phyloP scores from a whole-genome alignment of 64 coral and sea anemone genomes.

The Dendrophyllia cribrosa region DNA sequence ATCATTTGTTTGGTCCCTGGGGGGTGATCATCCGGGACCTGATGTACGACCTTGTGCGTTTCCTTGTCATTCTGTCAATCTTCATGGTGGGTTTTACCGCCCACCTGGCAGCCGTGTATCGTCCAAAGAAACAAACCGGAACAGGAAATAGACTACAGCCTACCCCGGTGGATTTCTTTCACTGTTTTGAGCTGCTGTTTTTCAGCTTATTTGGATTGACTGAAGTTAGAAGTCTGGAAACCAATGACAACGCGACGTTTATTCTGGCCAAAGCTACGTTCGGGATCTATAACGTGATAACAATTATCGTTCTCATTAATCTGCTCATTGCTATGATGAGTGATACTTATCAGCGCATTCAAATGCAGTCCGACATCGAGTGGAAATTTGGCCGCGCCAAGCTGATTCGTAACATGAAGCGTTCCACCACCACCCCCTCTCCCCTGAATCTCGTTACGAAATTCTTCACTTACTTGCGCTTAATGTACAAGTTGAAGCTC shows the following conservation, averaged over 20 bases:
- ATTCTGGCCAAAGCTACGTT: slow-evolving; percentile 80
- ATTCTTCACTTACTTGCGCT: slow-evolving; percentile 72
- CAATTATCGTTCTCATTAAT: slow-evolving; percentile 95
- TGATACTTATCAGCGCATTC: slow-evolving; percentile 98
- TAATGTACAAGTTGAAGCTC: slow-evolving; percentile 80
- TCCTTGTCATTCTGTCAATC: slow-evolving; percentile 93
- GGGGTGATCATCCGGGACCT: slow-evolving; percentile 97
- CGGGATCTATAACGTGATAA: slow-evolving; percentile 95
- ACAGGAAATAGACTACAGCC: not conserved
- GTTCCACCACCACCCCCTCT: slow-evolving; percentile 93
- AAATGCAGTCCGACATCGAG: slow-evolving; percentile 93
- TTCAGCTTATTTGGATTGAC: slow-evolving; percentile 95
- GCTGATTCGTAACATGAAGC: slow-evolving; percentile 98
- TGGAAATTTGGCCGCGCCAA: slow-evolving; percentile 99
- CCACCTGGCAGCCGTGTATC: slow-evolving; percentile 90
- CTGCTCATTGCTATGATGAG: slow-evolving; percentile 99
- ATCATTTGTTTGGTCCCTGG: slow-evolving; percentile 99
- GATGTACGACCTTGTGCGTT: slow-evolving; percentile 96
- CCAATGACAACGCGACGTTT: slow-evolving; percentile 30
- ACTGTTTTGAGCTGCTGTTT: slow-evolving; percentile 87
- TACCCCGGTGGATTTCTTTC: slow-evolving; percentile 32
- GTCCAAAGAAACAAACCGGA: slow-evolving; percentile 41
- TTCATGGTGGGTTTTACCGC: slow-evolving; percentile 98
- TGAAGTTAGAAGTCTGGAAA: slow-evolving; percentile 58
- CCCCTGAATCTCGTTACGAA: slow-evolving; percentile 93